Percentiles rank a stretch among this genome's conserved stretches.
phyloP scores from a whole-genome alignment of 2,888 invertebrate species.

The Habroteleia sp. region DNA sequence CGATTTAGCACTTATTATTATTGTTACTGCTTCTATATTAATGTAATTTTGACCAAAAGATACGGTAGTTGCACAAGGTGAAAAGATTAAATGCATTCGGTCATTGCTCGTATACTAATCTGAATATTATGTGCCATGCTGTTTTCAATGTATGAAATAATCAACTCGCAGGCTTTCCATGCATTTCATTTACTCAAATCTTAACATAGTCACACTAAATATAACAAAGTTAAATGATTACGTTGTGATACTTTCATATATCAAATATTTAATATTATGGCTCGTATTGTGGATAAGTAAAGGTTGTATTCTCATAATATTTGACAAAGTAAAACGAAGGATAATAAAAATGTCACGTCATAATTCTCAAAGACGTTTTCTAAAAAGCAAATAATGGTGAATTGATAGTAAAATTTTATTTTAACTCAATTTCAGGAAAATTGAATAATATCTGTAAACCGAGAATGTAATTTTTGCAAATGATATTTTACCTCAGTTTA shows the following conservation, averaged over 20 bases:
- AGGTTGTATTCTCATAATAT: slow-evolving; percentile 25
- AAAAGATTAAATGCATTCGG: slow-evolving; percentile 50
- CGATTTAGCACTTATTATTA: too few species aligned
- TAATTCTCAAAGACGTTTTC: too few species aligned
- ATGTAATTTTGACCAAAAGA: slow-evolving; percentile 48
- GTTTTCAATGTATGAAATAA: slow-evolving; percentile 47
- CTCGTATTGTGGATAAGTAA: slow-evolving; percentile 21
- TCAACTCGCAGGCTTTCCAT: slow-evolving; percentile 20
- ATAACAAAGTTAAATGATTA: slow-evolving; percentile 53
- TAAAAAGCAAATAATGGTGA: too few species aligned
- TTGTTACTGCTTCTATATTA: slow-evolving; percentile 37
- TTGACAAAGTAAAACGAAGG: slow-evolving; percentile 37
- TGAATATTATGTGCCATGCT: slow-evolving; percentile 21
- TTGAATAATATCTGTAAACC: too few species aligned
- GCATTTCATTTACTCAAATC: slow-evolving; percentile 49
- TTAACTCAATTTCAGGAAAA: too few species aligned
- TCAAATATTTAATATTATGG: too few species aligned
- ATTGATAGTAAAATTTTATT: too few species aligned
- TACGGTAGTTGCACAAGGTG: slow-evolving; percentile 4
- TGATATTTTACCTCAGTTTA: too few species aligned
- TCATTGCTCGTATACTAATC: slow-evolving; percentile 41
- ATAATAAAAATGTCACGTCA: too few species aligned
- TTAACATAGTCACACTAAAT: slow-evolving; percentile 34
- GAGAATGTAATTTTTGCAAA: too few species aligned
- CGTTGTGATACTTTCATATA: slow-evolving; percentile 40